These are phyloP conservation scores for Liopterus haemorrhoidalis DNA, from an alignment of 2,888 invertebrate genomes.

Conservation along the genomic window DNA sequence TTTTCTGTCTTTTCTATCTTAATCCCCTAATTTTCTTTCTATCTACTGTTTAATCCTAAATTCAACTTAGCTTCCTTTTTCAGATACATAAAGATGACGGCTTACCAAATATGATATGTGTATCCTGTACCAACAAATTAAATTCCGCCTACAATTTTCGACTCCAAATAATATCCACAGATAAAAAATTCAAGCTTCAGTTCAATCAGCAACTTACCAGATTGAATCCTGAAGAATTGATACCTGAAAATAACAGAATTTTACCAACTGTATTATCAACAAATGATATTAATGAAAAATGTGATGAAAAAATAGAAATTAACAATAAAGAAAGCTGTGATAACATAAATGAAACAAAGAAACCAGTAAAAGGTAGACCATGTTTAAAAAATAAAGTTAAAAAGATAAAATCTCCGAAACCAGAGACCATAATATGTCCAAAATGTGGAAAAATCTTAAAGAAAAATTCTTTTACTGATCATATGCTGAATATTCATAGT, in stretches of 20 bases:
- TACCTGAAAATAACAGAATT: no score
- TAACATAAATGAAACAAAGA: background rate
- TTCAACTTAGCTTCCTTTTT: no score
- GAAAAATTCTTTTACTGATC: background rate
- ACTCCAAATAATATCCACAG: conserved; percentile 1
- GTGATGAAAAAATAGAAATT: background rate
- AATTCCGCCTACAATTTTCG: background rate
- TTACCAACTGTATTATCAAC: background rate
- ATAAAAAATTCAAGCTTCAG: background rate
- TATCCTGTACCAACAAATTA: background rate
- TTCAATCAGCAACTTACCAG: no score
- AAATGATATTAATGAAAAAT: background rate
- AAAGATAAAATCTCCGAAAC: background rate
- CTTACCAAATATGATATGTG: conserved; percentile 3
- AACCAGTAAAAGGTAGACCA: background rate
- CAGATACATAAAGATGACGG: conserved; percentile 1
- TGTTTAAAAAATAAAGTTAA: background rate
- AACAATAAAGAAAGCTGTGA: background rate
- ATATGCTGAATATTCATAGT: conserved; percentile 3
- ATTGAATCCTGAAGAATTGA: no score
- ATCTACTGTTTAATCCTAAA: no score
- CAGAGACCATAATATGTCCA: background rate
- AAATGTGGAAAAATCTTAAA: conserved; percentile 1
- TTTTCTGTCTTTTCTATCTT: no score
- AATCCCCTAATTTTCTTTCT: no score